Evolutionary conservation across 2,888 invertebrate species (phyloP).

Genomic region (Pemphredon lugubris): DNA sequence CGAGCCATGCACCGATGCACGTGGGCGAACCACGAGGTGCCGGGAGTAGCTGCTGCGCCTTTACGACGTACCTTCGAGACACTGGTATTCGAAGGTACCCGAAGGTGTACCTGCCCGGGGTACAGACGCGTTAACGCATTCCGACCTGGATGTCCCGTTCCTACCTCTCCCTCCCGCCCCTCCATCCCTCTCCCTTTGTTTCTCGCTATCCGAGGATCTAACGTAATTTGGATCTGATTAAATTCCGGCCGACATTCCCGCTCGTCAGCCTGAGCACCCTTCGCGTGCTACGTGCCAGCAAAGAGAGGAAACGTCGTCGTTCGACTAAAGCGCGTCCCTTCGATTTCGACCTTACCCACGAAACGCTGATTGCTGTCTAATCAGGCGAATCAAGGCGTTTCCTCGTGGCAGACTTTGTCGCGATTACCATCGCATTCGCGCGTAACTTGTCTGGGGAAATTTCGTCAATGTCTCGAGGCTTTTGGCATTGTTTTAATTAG

Average conservation of each 20-base stretch:
- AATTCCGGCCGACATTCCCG: slow-evolving; percentile 67
- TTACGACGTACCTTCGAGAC: slow-evolving; percentile 12
- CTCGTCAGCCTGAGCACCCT: slow-evolving; percentile 28
- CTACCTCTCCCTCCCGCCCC: slow-evolving; percentile 17
- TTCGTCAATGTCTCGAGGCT: slow-evolving; percentile 32
- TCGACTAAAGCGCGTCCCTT: slow-evolving; percentile 34
- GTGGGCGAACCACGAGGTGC: slow-evolving; percentile 53
- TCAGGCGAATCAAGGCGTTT: slow-evolving; percentile 50
- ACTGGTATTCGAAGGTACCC: not conserved
- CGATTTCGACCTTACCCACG: slow-evolving; percentile 46
- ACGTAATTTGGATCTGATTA: slow-evolving; percentile 66
- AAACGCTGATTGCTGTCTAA: slow-evolving; percentile 50
- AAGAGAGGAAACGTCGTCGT: slow-evolving; percentile 18
- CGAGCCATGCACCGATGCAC: slow-evolving; percentile 46
- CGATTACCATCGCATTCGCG: slow-evolving; percentile 44
- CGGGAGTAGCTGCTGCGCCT: slow-evolving; percentile 27
- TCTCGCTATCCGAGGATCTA: no score
- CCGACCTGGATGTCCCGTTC: slow-evolving; percentile 16
- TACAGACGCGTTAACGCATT: slow-evolving; percentile 27
- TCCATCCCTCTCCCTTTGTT: no score
- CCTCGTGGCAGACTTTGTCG: slow-evolving; percentile 13
- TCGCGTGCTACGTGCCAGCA: slow-evolving; percentile 4
- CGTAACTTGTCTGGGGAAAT: slow-evolving; percentile 41
- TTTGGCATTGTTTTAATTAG: not conserved
- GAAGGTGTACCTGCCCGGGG: slow-evolving; percentile 10